Conservation (phyloP, 2,113 vertebrate genomes). For the Phyllostomus hastatus region DNA sequence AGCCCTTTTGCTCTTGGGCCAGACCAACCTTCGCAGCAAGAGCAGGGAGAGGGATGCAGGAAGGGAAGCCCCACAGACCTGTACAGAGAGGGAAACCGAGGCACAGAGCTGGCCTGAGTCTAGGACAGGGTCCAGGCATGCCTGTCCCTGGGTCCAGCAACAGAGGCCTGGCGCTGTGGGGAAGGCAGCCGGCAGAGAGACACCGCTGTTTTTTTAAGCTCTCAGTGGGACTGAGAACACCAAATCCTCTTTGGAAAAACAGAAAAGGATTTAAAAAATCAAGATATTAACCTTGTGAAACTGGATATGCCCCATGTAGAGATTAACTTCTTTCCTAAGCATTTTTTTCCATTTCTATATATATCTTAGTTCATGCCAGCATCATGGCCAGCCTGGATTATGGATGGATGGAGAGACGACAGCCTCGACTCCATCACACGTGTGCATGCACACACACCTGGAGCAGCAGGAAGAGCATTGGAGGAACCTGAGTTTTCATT, state of each 20-base stretch:
- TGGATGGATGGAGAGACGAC: background rate
- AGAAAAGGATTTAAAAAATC: conserved; percentile 66
- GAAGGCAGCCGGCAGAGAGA: background rate
- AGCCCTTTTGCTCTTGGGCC: background rate
- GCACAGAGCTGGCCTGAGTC: background rate
- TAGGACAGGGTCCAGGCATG: background rate
- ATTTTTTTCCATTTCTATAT: conserved; percentile 52
- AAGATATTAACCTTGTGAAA: conserved; percentile 74
- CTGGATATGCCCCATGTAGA: conserved; percentile 1
- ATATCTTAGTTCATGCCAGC: conserved; percentile 59
- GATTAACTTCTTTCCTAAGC: conserved; percentile 68
- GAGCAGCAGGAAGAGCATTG: background rate
- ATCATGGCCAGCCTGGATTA: conserved; percentile 47
- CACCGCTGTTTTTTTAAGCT: conserved; percentile 47
- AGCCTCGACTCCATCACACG: background rate
- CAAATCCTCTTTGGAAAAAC: conserved; percentile 75
- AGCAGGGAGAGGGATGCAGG: background rate
- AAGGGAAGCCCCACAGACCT: background rate
- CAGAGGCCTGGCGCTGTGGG: background rate
- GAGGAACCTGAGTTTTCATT: background rate
- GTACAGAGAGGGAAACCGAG: background rate
- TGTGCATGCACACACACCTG: background rate
- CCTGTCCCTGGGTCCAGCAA: background rate
- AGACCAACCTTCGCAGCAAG: background rate
- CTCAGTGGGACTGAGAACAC: conserved; percentile 63